A percentile compares a stretch with the other conserved stretches of the same genome.
These are phyloP conservation scores for Pomatorhinus ruficollis DNA, from an alignment of 2,113 vertebrate genomes.

Conservation along the genomic window DNA sequence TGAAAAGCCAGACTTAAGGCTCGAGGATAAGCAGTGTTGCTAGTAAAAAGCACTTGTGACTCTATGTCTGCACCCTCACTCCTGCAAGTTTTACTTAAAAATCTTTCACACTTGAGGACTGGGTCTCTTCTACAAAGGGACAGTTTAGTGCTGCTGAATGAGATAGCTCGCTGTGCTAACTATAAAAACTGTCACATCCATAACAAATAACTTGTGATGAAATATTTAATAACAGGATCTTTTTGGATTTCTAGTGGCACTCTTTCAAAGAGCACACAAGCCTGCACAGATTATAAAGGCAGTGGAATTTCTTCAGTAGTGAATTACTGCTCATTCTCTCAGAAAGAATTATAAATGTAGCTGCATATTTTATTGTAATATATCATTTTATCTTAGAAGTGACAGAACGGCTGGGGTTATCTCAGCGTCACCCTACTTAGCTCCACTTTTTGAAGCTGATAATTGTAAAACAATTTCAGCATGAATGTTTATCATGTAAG, in stretches of 20 bases:
- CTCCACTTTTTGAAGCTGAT: neutral
- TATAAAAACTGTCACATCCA: conserved; percentile 28
- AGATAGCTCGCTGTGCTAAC: neutral
- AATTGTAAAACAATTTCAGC: neutral
- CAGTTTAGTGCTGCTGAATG: neutral
- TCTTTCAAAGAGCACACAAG: neutral
- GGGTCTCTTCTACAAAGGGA: neutral
- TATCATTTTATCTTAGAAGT: conserved; percentile 1
- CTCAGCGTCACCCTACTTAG: neutral
- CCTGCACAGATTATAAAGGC: neutral
- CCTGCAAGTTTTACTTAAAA: neutral
- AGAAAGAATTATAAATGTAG: conserved; percentile 10
- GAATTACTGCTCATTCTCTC: conserved; percentile 30
- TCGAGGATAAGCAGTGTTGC: neutral
- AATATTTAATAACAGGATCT: conserved; percentile 59
- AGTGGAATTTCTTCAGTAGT: neutral
- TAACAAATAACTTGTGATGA: conserved; percentile 52
- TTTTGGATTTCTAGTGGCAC: conserved; percentile 24
- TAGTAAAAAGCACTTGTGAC: neutral
- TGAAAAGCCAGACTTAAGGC: neutral
- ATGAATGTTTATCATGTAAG: neutral
- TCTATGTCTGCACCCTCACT: neutral
- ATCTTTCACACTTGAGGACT: neutral
- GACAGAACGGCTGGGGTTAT: neutral
- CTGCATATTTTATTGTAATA: neutral